Conservation (phyloP, 2,888 invertebrate species). For the Orthosia gothica region DNA sequence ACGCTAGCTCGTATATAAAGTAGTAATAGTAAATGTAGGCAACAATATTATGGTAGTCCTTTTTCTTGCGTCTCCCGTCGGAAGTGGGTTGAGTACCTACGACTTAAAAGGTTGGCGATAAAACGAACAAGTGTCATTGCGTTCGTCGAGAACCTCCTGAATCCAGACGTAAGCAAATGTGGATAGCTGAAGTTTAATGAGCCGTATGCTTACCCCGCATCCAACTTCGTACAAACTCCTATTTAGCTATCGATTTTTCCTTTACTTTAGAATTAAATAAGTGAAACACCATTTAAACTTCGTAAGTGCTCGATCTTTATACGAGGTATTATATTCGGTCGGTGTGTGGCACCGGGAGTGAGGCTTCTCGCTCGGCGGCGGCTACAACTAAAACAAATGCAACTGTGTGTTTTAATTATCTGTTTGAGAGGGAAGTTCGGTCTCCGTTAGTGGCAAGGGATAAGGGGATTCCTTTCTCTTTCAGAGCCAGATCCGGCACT, state of each 20-base stretch:
- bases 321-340: slow-evolving; percentile 58
- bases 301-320: slow-evolving; percentile 63
- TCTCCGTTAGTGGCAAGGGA: slow-evolving; percentile 40
- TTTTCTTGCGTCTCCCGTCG: slow-evolving; percentile 63
- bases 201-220: slow-evolving; percentile 78
- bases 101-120: slow-evolving; percentile 81
- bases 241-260: slow-evolving; percentile 77
- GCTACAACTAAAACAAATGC: slow-evolving; percentile 52
- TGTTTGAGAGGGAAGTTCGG: slow-evolving; percentile 49
- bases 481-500: slow-evolving; percentile 28
- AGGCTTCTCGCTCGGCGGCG: slow-evolving; percentile 5
- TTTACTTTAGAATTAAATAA: slow-evolving; percentile 76
- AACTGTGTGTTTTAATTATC: slow-evolving; percentile 64
- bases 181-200: slow-evolving; percentile 85
- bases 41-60: slow-evolving; percentile 62
- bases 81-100: slow-evolving; percentile 76
- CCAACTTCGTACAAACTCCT: slow-evolving; percentile 79
- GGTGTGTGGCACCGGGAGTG: slow-evolving; percentile 2
- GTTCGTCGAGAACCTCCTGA: slow-evolving; percentile 77
- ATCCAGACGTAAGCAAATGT: slow-evolving; percentile 85
- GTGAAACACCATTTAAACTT: slow-evolving; percentile 72
- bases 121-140: slow-evolving; percentile 85
- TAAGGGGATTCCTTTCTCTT: slow-evolving; percentile 56
- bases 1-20: slow-evolving; percentile 51
- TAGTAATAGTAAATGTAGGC: slow-evolving; percentile 57